Evolutionary conservation across 2,888 invertebrate species (phyloP).

Genomic region (Miltochrista miniata): DNA sequence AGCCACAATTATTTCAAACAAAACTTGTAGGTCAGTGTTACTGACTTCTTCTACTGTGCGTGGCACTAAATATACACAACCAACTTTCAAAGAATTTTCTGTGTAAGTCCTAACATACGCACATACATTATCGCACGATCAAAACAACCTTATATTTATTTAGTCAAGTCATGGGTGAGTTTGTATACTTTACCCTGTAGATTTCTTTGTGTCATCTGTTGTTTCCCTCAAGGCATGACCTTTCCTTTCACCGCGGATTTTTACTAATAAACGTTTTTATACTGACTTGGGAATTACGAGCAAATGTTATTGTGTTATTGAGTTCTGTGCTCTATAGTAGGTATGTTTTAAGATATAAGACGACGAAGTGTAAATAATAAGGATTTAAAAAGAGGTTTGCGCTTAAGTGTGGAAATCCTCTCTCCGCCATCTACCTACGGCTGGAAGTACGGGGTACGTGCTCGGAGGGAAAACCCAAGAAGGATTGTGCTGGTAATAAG

Average conservation of each 20-base stretch:
- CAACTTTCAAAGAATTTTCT: not conserved
- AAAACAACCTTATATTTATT: constrained; percentile 6
- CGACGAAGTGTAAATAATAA: too few relatives aligned
- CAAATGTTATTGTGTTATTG: constrained; percentile 2
- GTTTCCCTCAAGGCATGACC: constrained; percentile 40
- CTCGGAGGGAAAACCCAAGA: too few relatives aligned
- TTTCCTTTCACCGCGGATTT: constrained; percentile 31
- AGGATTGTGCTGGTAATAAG: too few relatives aligned
- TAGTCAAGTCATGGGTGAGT: constrained; percentile 6
- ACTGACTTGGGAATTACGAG: constrained; percentile 7
- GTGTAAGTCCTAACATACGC: not conserved
- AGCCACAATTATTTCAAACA: too few relatives aligned
- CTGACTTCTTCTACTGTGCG: too few relatives aligned
- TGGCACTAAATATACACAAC: not conserved
- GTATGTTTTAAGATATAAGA: not conserved
- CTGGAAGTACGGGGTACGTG: too few relatives aligned
- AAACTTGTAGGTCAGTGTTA: too few relatives aligned
- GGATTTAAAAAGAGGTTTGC: too few relatives aligned
- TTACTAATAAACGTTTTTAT: constrained; percentile 19
- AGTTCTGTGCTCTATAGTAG: not conserved
- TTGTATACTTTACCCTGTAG: constrained; percentile 21
- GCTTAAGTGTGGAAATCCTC: too few relatives aligned
- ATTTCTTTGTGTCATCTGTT: constrained; percentile 37
- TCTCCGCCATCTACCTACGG: too few relatives aligned
- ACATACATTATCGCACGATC: constrained; percentile 1